Evolutionary conservation across 2,113 vertebrate genomes (phyloP).

Genomic region (Furnarius figulus): DNA sequence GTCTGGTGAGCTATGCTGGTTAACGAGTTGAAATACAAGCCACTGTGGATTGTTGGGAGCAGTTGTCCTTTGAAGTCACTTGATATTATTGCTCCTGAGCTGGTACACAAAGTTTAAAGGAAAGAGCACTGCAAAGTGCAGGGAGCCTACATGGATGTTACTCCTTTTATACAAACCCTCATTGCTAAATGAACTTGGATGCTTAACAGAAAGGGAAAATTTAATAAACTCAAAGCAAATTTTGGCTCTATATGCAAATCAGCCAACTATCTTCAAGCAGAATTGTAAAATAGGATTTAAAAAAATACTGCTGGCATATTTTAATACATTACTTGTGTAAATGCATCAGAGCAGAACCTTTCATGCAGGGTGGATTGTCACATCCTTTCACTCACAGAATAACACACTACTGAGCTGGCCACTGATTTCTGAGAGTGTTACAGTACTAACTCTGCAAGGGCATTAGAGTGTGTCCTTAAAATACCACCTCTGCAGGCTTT

Average conservation of each 20-base stretch:
- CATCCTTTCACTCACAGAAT: background rate
- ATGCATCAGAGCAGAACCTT: background rate
- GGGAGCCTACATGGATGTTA: background rate
- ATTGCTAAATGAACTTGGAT: constrained; percentile 16
- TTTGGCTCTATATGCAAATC: background rate
- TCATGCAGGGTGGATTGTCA: background rate
- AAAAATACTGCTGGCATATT: background rate
- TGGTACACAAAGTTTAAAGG: background rate
- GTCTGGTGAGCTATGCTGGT: constrained; percentile 48
- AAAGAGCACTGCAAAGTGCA: background rate
- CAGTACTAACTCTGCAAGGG: background rate
- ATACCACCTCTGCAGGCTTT: background rate
- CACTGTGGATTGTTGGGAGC: constrained; percentile 8
- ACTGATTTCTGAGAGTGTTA: background rate
- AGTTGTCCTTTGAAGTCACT: constrained; percentile 57
- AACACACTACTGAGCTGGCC: background rate
- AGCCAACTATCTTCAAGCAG: background rate
- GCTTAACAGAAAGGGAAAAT: background rate
- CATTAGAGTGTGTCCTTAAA: background rate
- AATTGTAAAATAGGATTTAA: background rate
- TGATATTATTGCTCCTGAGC: constrained; percentile 42
- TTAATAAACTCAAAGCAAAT: background rate
- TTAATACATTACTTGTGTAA: background rate
- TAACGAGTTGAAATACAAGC: constrained; percentile 39
- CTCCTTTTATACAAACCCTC: background rate